phyloP scores from a whole-genome alignment of 2,797 vertebrate genomes.

The Enteromius anoplus region DNA sequence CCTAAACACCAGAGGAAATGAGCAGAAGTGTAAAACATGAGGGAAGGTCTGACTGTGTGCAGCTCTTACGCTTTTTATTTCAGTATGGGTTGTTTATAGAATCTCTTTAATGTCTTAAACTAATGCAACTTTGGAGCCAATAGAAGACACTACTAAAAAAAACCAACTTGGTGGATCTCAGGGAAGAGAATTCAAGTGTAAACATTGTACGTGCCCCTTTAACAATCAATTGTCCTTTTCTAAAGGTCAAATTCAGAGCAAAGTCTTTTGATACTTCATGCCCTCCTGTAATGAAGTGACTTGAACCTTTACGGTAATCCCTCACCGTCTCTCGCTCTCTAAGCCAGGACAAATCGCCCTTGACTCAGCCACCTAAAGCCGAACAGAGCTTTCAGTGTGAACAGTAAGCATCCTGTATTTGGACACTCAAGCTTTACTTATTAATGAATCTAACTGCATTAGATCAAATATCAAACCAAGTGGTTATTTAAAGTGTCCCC shows the following conservation, averaged over 20 bases:
- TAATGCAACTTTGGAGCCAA: background rate
- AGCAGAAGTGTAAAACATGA: background rate
- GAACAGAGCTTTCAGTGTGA: background rate
- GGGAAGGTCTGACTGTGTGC: background rate
- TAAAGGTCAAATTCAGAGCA: background rate
- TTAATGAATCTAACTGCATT: background rate
- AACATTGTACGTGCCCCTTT: background rate
- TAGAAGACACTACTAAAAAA: background rate
- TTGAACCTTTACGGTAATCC: slow-evolving; percentile 27
- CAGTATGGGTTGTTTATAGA: background rate
- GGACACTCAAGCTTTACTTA: background rate
- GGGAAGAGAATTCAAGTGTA: background rate
- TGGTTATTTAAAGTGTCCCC: background rate
- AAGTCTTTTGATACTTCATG: background rate
- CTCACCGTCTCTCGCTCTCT: slow-evolving; percentile 1
- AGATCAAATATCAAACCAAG: background rate
- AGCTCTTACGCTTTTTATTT: background rate
- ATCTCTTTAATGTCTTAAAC: background rate
- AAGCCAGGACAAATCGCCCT: slow-evolving; percentile 13
- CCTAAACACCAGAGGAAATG: background rate
- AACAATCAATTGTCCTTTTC: background rate
- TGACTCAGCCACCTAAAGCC: slow-evolving; percentile 17
- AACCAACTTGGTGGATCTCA: background rate
- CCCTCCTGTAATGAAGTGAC: background rate
- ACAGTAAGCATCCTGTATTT: slow-evolving; percentile 18